Evolutionary conservation across 2,113 vertebrate genomes (phyloP).

Genomic region (Syngnathus typhle): DNA sequence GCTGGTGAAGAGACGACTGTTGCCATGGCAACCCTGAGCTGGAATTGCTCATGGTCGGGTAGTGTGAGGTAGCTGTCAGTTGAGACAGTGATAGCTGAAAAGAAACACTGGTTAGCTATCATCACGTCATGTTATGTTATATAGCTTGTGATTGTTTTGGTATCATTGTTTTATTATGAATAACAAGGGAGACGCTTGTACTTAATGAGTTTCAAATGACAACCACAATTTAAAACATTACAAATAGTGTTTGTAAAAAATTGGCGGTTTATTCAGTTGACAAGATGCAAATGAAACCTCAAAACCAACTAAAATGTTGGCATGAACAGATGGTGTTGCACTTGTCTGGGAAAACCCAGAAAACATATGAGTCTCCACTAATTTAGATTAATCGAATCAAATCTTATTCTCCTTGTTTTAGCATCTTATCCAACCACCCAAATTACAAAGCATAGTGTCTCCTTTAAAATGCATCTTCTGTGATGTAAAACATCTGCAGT

Average conservation of each 20-base stretch:
- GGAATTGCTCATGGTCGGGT: conserved; percentile 56
- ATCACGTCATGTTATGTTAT: conserved; percentile 13
- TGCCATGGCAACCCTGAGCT: conserved; percentile 49
- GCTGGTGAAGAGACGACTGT: conserved; percentile 55
- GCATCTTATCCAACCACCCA: not conserved
- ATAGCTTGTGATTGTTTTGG: not conserved
- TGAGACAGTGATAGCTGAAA: conserved; percentile 84
- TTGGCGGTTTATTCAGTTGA: not conserved
- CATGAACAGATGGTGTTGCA: too few species aligned
- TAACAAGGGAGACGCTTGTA: not conserved
- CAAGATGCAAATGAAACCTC: not conserved
- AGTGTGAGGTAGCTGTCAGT: conserved; percentile 68
- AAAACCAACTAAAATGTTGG: not conserved
- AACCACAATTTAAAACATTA: not conserved
- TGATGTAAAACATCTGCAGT: not conserved
- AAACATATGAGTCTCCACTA: not conserved
- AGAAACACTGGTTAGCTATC: conserved; percentile 50
- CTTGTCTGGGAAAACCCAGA: not conserved
- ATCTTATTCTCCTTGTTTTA: not conserved
- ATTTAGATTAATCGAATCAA: not conserved
- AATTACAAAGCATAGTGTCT: not conserved
- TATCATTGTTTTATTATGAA: not conserved
- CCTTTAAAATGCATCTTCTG: not conserved
- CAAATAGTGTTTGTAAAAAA: not conserved
- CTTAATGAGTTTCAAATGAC: not conserved